phyloP scores from a whole-genome alignment of 1,140 invertebrate genomes.

The Plutomurus gul region DNA sequence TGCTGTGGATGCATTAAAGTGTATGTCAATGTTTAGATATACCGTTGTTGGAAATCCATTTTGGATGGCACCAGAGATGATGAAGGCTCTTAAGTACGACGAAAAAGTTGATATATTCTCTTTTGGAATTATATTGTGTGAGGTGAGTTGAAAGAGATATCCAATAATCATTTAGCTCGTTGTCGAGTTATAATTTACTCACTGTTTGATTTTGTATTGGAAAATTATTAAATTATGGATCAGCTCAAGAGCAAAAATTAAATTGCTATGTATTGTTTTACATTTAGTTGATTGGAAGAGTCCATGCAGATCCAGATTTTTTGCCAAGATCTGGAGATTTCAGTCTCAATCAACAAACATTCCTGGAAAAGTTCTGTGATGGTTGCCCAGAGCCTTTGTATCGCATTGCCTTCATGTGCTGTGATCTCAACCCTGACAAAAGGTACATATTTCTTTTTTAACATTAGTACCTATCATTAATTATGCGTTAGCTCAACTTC shows the following conservation, averaged over 20 bases:
- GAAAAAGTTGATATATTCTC: slow-evolving; percentile 97
- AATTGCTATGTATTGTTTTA: too few relatives aligned
- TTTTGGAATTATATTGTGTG: slow-evolving; percentile 93
- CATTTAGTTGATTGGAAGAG: slow-evolving; percentile 87
- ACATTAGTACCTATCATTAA: too few relatives aligned
- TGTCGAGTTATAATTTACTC: too few relatives aligned
- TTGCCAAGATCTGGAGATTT: slow-evolving; percentile 87
- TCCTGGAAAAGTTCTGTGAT: slow-evolving; percentile 84
- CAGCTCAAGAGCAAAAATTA: too few relatives aligned
- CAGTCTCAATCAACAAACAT: slow-evolving; percentile 83
- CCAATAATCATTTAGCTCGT: too few relatives aligned
- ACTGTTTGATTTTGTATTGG: slow-evolving; percentile 1
- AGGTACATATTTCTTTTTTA: slow-evolving; percentile 59
- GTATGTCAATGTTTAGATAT: slow-evolving; percentile 54
- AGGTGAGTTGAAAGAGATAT: too few relatives aligned
- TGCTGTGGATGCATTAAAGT: slow-evolving; percentile 36
- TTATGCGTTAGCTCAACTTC: too few relatives aligned
- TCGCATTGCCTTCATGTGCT: slow-evolving; percentile 83
- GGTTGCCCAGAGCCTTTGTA: slow-evolving; percentile 86
- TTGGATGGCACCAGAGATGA: slow-evolving; percentile 99
- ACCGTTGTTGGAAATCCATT: slow-evolving; percentile 92
- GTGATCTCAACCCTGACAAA: slow-evolving; percentile 84
- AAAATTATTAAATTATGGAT: too few relatives aligned
- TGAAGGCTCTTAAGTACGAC: slow-evolving; percentile 93
- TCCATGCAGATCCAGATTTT: slow-evolving; percentile 90